A percentile compares a stretch with the other conserved stretches of the same genome.
Evolutionary conservation across 2,113 vertebrate species (phyloP).

Genomic region (Trogon surrucura): DNA sequence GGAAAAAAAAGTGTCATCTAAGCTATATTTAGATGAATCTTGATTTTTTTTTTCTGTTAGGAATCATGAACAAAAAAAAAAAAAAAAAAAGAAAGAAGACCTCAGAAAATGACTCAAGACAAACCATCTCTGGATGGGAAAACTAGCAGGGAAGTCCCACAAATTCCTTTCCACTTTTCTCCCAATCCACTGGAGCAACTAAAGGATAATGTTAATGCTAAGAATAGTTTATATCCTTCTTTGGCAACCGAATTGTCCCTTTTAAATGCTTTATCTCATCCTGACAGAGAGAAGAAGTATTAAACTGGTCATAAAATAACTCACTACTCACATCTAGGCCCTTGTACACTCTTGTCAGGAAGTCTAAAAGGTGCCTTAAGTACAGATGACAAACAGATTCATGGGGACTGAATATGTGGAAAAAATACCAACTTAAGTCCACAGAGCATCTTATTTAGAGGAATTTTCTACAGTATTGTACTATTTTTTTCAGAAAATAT

Average conservation of each 20-base stretch:
- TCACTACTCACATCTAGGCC: not conserved
- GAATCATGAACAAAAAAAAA: rapidly evolving
- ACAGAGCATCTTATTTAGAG: not conserved
- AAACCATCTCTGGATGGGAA: not conserved
- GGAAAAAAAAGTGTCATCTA: not conserved
- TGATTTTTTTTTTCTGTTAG: not conserved
- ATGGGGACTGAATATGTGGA: not conserved
- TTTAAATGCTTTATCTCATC: not conserved
- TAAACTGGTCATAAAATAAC: not conserved
- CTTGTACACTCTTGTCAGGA: not conserved
- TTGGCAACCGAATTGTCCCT: not conserved
- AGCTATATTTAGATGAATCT: not conserved
- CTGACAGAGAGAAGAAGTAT: not conserved
- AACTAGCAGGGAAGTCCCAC: not conserved
- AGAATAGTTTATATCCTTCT: not conserved
- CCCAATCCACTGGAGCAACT: not conserved
- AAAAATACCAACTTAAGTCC: not conserved
- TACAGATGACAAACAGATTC: not conserved
- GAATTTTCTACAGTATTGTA: not conserved
- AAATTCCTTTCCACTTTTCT: not conserved
- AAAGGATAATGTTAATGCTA: not conserved
- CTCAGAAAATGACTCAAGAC: not conserved
- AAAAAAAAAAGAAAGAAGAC: not conserved
- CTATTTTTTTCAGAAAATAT: not conserved
- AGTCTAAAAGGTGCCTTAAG: not conserved